Evolutionary conservation across 2,113 vertebrate genomes (phyloP).

Genomic region (Halichoerus grypus): DNA sequence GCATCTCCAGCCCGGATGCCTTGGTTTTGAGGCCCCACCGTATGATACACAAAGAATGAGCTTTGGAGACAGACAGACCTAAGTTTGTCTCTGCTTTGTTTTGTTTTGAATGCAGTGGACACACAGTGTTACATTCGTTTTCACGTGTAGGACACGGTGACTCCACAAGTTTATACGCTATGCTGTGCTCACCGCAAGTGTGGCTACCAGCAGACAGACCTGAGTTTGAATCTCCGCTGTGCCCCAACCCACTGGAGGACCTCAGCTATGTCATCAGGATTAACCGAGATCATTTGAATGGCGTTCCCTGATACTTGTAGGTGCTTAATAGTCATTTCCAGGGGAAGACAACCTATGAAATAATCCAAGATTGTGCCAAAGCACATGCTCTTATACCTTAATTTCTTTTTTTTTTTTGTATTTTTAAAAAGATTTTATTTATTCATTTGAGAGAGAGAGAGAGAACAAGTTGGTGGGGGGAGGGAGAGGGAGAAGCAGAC

Average conservation of each 20-base stretch:
- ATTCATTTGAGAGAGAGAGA: background rate
- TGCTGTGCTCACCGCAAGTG: background rate
- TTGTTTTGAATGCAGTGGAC: background rate
- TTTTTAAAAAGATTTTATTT: background rate
- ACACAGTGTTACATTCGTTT: background rate
- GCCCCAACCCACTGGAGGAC: background rate
- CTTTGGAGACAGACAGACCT: conserved; percentile 8
- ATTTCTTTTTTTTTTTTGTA: background rate
- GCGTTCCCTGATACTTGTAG: background rate
- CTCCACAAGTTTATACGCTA: background rate
- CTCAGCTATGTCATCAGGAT: conserved; percentile 17
- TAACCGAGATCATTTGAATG: conserved; percentile 44
- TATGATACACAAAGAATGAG: background rate
- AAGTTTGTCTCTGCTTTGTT: background rate
- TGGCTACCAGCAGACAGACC: background rate
- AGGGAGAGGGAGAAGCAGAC: background rate
- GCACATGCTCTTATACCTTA: background rate
- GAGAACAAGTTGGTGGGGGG: background rate
- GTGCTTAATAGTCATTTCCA: conserved; percentile 5
- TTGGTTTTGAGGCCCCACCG: background rate
- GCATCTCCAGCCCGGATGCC: background rate
- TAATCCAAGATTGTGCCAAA: background rate
- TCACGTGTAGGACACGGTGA: background rate
- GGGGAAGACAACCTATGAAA: background rate
- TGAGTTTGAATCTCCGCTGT: conserved; percentile 48